phyloP scores from a whole-genome alignment of 1,140 invertebrate species.

The Theocolax elegans region DNA sequence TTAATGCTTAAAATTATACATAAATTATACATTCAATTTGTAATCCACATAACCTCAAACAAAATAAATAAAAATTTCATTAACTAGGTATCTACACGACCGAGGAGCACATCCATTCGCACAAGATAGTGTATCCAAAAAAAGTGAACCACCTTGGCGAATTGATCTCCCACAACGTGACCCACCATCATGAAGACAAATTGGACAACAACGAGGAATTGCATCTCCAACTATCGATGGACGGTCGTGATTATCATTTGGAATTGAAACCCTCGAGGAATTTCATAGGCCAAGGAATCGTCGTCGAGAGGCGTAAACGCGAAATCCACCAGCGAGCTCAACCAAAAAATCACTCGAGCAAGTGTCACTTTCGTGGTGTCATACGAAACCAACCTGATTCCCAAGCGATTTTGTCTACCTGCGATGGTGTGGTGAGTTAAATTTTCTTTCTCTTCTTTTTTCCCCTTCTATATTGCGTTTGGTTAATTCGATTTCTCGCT shows the following conservation, averaged over 20 bases:
- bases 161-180: constrained; percentile 70
- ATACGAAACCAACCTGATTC: constrained; percentile 76
- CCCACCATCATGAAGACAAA: constrained; percentile 62
- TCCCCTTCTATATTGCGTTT: background rate
- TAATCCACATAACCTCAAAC: too few species aligned
- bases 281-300: constrained; percentile 76
- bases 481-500: too few species aligned
- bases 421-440: constrained; percentile 83
- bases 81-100: constrained; percentile 65
- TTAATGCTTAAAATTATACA: too few species aligned
- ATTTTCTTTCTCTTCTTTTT: background rate
- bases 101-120: constrained; percentile 57
- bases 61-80: too few species aligned
- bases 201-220: constrained; percentile 45
- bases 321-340: constrained; percentile 67
- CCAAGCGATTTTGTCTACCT: constrained; percentile 80
- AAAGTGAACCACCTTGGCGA: constrained; percentile 70
- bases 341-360: constrained; percentile 64
- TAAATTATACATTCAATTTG: too few species aligned
- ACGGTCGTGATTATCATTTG: constrained; percentile 67
- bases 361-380: constrained; percentile 82
- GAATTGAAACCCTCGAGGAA: constrained; percentile 72
- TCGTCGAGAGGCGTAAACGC: constrained; percentile 77
- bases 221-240: constrained; percentile 71
- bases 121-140: constrained; percentile 70